A percentile compares a stretch with the other conserved stretches of the same genome.
phyloP scores from a whole-genome alignment of 1,140 invertebrate genomes.

The Hypothenemus hampei region DNA sequence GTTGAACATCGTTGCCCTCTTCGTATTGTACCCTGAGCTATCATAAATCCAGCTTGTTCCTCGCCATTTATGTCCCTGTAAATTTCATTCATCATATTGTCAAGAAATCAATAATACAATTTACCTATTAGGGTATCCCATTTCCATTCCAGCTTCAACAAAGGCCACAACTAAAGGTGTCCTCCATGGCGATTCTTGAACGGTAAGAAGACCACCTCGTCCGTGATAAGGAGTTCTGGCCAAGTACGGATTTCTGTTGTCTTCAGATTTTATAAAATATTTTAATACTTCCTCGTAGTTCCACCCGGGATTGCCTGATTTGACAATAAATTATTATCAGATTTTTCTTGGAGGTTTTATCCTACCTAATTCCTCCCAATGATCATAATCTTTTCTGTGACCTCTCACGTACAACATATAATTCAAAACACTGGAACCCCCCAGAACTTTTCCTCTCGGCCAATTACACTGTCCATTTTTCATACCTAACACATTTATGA shows the following conservation, averaged over 20 bases:
- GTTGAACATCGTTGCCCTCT: conserved; percentile 74
- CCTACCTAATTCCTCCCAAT: conserved; percentile 76
- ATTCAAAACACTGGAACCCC: conserved; percentile 87
- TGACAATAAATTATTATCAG: too few relatives aligned
- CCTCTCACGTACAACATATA: conserved; percentile 94
- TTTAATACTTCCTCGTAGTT: conserved; percentile 78
- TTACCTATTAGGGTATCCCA: conserved; percentile 71
- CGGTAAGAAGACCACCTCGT: conserved; percentile 70
- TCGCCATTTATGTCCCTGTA: conserved; percentile 78
- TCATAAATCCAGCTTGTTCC: conserved; percentile 78
- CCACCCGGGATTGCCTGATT: conserved; percentile 74
- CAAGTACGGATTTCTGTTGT: conserved; percentile 79
- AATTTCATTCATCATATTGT: conserved; percentile 3
- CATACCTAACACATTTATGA: too few relatives aligned
- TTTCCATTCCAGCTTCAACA: conserved; percentile 78
- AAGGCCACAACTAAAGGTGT: conserved; percentile 76
- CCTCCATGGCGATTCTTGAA: conserved; percentile 79
- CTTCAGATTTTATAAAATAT: conserved; percentile 89
- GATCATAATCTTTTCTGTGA: conserved; percentile 78
- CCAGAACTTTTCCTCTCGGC: conserved; percentile 79
- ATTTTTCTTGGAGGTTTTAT: too few relatives aligned
- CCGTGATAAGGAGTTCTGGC: conserved; percentile 66
- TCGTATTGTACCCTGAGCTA: conserved; percentile 80
- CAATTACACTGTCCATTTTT: conserved; percentile 74
- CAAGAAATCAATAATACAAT: neutral